Base-by-base conservation (phyloP, 2,113 vertebrate species). In the Laticauda laticaudata region DNA sequence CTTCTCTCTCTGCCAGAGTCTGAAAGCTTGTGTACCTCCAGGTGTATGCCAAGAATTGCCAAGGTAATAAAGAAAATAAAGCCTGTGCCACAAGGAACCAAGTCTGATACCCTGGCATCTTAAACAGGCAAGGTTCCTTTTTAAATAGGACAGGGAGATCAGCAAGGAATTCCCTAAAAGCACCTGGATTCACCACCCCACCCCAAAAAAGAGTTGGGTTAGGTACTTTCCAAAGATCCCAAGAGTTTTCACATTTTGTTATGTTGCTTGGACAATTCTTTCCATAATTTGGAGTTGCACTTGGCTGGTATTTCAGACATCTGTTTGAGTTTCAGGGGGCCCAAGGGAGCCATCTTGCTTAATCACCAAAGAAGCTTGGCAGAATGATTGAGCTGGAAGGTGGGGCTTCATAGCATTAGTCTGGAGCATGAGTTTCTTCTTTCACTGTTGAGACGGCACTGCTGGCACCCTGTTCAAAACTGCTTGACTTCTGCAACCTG, bases 261-360 rank as follows among this genome's bases (percentile, higher is more conserved):
- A 34, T 34, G 2, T 18, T 64, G 89, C 39, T 34, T 34, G 14
- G 48, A 2, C 34, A 53, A 20, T 48, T 56, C 21, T 29, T 0
- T 0, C 0, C 0, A 24, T 53, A 55, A 61, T 90, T 90, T 14
- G 54, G 69, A n/a, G 34, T 26, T 0, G 5, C 1, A 0, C 48
- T 86, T 26, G 91, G 75, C 39, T 64, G 92, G 87, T 23, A 92
- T 96, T 97, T 89, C 45, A 23, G 86, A n/a, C 54, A 18, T 64
- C 92, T 94, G 48, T 53, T 56, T 90, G 23, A 92, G 87, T 93
- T 93, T 57, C 0, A 0, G 20, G 43, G 81, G 55, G 2, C 90
- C 96, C 92, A 45, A 90, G 94, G 94, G 94, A 96, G 93, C 34
- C 64, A 90, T 85, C 85, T 95, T 94, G 94, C 96, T 94, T 87